Percentiles rank a stretch among this genome's conserved stretches.
phyloP scores from a whole-genome alignment of 2,797 vertebrate species.

The Champsocephalus esox region DNA sequence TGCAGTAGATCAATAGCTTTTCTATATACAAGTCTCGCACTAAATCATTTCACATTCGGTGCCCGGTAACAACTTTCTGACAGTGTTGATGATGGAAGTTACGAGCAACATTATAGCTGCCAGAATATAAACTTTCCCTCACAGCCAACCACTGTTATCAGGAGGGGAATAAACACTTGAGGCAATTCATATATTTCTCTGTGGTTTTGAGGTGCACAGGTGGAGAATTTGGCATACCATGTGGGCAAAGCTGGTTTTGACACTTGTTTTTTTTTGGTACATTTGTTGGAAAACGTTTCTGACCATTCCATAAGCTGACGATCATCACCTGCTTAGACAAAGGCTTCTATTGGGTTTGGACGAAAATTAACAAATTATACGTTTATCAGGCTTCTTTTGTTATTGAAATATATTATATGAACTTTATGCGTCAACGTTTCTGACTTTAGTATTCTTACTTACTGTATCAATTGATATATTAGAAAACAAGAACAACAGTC shows the following conservation, averaged over 20 bases:
- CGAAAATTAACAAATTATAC: neutral
- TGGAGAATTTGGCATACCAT: conserved; percentile 4
- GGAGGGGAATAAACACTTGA: conserved; percentile 38
- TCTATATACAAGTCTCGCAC: conserved; percentile 41
- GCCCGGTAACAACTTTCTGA: conserved; percentile 46
- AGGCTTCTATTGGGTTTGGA: neutral
- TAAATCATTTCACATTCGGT: conserved; percentile 58
- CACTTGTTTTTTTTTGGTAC: neutral
- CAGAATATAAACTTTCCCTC: conserved; percentile 36
- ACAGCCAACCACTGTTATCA: conserved; percentile 30
- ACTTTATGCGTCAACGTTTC: neutral
- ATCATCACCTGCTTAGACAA: neutral
- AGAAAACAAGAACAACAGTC: no score
- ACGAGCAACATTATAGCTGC: conserved; percentile 39
- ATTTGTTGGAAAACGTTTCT: neutral
- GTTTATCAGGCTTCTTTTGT: neutral
- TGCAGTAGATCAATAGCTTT: conserved; percentile 65
- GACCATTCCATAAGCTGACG: neutral
- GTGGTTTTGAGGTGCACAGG: conserved; percentile 6
- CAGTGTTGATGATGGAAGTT: conserved; percentile 32
- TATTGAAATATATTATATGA: neutral
- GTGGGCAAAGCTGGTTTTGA: neutral
- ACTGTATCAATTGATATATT: no score
- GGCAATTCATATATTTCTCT: conserved; percentile 25
- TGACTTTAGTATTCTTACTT: neutral